Percentiles rank a stretch among this genome's conserved stretches.
Conservation (phyloP, 2,113 vertebrate genomes). For the Sciurus niger region DNA sequence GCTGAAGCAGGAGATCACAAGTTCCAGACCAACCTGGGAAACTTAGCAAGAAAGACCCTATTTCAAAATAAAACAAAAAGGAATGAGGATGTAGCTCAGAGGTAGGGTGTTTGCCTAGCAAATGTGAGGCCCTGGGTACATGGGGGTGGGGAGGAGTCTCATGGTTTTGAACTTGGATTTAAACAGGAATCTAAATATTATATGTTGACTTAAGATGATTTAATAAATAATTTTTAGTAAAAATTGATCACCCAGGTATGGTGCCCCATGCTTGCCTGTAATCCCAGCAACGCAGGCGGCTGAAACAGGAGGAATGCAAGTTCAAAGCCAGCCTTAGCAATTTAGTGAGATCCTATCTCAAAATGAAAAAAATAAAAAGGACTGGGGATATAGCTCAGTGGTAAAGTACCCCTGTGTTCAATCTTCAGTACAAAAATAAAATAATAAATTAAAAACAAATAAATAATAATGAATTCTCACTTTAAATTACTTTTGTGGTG, state of each 20-base stretch:
- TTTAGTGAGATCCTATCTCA: background rate
- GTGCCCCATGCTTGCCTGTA: background rate
- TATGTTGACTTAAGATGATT: background rate
- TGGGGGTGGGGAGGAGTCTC: too few species aligned
- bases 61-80: background rate
- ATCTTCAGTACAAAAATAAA: background rate
- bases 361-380: background rate
- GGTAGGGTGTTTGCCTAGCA: too few species aligned
- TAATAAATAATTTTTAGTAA: background rate
- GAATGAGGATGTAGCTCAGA: background rate
- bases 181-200: constrained; percentile 1
- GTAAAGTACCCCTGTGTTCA: background rate
- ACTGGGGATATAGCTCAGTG: background rate
- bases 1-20: background rate
- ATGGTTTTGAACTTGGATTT: constrained; percentile 42
- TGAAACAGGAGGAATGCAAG: background rate
- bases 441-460: background rate
- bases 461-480: background rate
- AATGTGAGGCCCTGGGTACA: too few species aligned
- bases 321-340: background rate
- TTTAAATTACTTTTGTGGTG: constrained; percentile 10
- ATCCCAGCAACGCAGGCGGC: background rate
- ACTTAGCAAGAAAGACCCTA: background rate
- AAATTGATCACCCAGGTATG: too few species aligned
- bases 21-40: background rate